phyloP scores from a whole-genome alignment of 2,797 vertebrate species.

The Pseudomugil gertrudae region DNA sequence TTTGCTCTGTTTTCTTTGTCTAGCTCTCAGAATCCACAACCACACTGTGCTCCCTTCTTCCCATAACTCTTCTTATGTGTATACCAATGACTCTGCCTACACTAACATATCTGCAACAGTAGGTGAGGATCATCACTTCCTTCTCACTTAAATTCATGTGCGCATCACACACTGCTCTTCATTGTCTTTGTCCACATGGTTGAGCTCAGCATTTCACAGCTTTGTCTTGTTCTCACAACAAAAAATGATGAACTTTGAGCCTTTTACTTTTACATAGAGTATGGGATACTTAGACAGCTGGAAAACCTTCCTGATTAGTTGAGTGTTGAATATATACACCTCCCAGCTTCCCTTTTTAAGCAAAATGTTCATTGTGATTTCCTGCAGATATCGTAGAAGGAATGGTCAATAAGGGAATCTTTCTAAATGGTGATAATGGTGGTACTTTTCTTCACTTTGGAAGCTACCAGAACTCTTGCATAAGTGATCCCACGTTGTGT shows the following conservation, averaged over 20 bases:
- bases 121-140: conserved; percentile 88
- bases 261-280: conserved; percentile 4
- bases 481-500: conserved; percentile 90
- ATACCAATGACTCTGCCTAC: conserved; percentile 98
- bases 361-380: conserved; percentile 21
- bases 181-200: conserved; percentile 38
- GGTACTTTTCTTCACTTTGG: conserved; percentile 91
- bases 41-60: conserved; percentile 95
- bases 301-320: conserved; percentile 9
- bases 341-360: conserved; percentile 3
- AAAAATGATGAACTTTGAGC: conserved; percentile 5
- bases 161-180: conserved; percentile 46
- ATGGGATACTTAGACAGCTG: conserved; percentile 14
- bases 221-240: not conserved
- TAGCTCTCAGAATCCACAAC: conserved; percentile 96
- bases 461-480: conserved; percentile 89
- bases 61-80: conserved; percentile 96
- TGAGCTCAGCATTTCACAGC: conserved; percentile 24
- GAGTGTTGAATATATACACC: not conserved
- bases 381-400: conserved; percentile 93
- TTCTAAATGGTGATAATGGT: conserved; percentile 86
- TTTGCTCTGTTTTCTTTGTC: conserved; percentile 78
- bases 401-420: conserved; percentile 93
- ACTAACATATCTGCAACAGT: conserved; percentile 97
- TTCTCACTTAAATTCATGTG: conserved; percentile 49